Base-by-base conservation (phyloP, 1,140 invertebrate species). In the Capitella teleta region DNA sequence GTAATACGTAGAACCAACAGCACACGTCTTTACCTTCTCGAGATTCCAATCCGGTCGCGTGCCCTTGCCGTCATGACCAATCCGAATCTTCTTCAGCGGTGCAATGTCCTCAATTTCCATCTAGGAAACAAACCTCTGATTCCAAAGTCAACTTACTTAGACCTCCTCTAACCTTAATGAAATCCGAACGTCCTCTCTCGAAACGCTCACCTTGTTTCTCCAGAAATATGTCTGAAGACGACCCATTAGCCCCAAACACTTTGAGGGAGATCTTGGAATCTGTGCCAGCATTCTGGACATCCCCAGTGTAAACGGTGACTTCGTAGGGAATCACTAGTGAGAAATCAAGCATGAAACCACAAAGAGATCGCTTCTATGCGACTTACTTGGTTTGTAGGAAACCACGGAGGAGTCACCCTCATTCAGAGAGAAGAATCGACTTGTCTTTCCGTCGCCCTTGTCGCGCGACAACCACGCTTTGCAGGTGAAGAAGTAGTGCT, bases 251-350 rank as follows among this genome's bases (percentile, higher is more conserved):
- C 34, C 70, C 70, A 55, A 70, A 73, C 23, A 66, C 61, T 4
- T 64, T 68, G 30, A 73, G 51, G 28, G 60, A 59, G 43, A 75
- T 68, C 53, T 70, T 64, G 18, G 64, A 62, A 56, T 76, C 73
- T 1, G 74, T 75, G 3, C 70, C 74, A 2, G 72, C 73, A 8
- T 63, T 63, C 30, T 66, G 49, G 12, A 67, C 61, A 55, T 76
- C 74, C 1, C 71, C 73, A 14, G 74, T 76, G 40, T 61, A 60
- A 6, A 76, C 63, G 19, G 66, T 68, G 37, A 74, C 62, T 58
- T 72, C 72, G 57, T 75, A 74, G 0, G 64, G 54, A 18, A 72
- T 54, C 64, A 66, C 66, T 70, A 57, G 19, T 63, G 61, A 10
- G 45, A 36, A 38, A 40, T 5, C 38, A 40, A 6, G 38, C 12